A percentile compares a stretch with the other conserved stretches of the same genome.
These are phyloP conservation scores for Diadophis punctatus DNA, from an alignment of 2,113 vertebrate genomes.

Conservation along the genomic window DNA sequence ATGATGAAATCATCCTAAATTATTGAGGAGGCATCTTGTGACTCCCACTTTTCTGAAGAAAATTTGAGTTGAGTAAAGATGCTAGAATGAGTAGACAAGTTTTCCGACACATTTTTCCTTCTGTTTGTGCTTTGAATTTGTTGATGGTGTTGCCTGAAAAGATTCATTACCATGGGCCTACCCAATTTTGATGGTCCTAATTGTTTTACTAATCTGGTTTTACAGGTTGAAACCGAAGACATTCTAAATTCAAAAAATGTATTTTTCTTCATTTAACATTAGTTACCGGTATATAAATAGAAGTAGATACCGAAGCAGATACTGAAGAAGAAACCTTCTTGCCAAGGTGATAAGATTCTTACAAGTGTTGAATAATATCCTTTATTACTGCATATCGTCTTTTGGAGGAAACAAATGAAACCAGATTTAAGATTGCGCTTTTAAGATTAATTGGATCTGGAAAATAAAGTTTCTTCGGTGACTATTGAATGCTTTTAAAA, in stretches of 20 bases:
- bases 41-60: neutral
- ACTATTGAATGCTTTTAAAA: neutral
- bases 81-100: neutral
- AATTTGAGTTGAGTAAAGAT: neutral
- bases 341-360: neutral
- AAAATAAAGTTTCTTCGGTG: neutral
- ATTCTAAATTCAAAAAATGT: accelerated
- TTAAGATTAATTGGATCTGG: constrained; percentile 16
- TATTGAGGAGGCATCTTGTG: neutral
- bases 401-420: constrained; percentile 33
- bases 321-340: neutral
- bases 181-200: neutral
- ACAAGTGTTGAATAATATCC: neutral
- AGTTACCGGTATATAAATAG: neutral
- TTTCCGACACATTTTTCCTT: neutral
- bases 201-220: neutral
- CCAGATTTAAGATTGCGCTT: constrained; percentile 29
- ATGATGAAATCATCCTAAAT: neutral
- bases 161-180: neutral
- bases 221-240: neutral
- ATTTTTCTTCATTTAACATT: neutral
- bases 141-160: neutral
- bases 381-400: neutral
- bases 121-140: neutral
- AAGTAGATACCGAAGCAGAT: neutral